phyloP scores from a whole-genome alignment of 53 echinoderm and acorn worm genomes.

The Apostichopus leukothele region DNA sequence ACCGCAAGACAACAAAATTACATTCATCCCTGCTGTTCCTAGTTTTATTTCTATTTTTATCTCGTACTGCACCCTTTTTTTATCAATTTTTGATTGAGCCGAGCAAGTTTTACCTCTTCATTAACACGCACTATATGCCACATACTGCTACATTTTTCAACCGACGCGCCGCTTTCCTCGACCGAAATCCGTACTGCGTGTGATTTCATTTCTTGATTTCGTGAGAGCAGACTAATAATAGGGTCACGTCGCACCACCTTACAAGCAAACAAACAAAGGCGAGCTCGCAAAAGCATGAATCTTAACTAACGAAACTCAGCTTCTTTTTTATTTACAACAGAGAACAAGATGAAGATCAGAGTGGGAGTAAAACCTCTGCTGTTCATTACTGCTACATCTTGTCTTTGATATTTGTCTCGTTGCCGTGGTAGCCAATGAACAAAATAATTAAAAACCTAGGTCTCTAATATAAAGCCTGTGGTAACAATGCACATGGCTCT shows the following conservation, averaged over 20 bases:
- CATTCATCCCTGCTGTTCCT: no score
- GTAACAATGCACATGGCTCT: neutral
- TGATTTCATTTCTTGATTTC: slow-evolving; percentile 16
- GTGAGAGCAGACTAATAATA: neutral
- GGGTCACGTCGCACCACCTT: slow-evolving; percentile 6
- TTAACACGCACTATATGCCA: neutral
- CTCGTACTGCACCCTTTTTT: no score
- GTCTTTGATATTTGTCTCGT: slow-evolving; percentile 33
- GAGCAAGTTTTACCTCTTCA: no score
- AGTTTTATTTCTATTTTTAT: no score
- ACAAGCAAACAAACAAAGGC: slow-evolving; percentile 23
- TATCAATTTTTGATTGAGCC: no score
- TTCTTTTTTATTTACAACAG: neutral
- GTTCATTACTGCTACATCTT: slow-evolving; percentile 4
- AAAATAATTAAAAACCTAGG: slow-evolving; percentile 28
- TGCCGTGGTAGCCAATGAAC: neutral
- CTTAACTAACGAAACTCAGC: neutral
- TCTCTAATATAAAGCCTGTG: neutral
- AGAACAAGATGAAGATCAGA: neutral
- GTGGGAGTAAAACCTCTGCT: neutral
- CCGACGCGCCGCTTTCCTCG: neutral
- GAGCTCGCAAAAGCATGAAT: neutral
- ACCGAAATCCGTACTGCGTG: neutral
- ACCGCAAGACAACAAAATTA: no score
- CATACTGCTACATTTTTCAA: slow-evolving; percentile 5